phyloP scores from a whole-genome alignment of 2,888 invertebrate genomes.

The Machimus atricapillus region DNA sequence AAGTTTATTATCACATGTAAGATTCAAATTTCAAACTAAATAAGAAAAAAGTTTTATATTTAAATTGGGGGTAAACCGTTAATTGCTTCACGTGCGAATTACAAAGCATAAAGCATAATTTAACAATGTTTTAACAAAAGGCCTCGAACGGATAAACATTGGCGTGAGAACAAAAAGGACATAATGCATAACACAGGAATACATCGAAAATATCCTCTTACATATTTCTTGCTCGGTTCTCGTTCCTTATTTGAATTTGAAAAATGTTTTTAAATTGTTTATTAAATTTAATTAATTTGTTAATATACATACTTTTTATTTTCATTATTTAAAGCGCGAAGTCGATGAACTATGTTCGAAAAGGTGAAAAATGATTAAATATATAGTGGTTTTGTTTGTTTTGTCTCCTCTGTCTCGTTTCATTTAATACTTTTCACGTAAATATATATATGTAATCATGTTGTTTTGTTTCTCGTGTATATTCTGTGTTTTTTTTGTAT shows the following conservation, averaged over 20 bases:
- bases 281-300: conserved; percentile 41
- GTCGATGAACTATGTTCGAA: conserved; percentile 48
- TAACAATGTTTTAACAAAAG: neutral
- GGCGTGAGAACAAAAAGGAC: neutral
- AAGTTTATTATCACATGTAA: too few relatives aligned
- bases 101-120: neutral
- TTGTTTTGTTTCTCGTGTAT: conserved; percentile 7
- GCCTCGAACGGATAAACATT: neutral
- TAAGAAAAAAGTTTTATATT: neutral
- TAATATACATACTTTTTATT: conserved; percentile 41
- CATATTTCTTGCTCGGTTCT: conserved; percentile 24
- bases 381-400: conserved; percentile 31
- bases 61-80: neutral
- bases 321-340: conserved; percentile 48
- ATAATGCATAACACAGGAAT: neutral
- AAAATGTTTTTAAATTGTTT: conserved; percentile 38
- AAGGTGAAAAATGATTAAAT: conserved; percentile 44
- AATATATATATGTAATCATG: conserved; percentile 23
- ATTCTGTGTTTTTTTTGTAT: conserved; percentile 30
- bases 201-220: conserved; percentile 23
- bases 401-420: conserved; percentile 9
- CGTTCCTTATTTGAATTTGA: conserved; percentile 43
- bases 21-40: neutral
- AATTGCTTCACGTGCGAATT: neutral
- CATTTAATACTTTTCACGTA: conserved; percentile 22